phyloP scores from a whole-genome alignment of 2,113 vertebrate genomes.

The Falcunculus frontatus region DNA sequence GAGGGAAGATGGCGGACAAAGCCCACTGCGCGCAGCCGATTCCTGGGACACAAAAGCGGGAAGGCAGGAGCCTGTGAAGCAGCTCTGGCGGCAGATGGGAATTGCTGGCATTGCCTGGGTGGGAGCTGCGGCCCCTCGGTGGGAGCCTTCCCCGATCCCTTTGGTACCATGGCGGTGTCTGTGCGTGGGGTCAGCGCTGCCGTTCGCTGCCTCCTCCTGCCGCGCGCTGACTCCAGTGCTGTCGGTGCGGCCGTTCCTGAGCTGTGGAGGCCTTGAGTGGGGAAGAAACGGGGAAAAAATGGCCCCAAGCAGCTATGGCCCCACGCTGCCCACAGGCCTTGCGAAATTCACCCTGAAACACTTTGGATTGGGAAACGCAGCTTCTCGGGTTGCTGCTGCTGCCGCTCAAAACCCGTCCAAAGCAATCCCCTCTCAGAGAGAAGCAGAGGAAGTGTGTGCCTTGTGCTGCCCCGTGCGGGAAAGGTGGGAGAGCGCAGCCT shows the following conservation, averaged over 20 bases:
- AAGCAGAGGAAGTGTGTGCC: neutral
- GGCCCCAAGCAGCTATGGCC: neutral
- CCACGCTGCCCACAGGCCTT: neutral
- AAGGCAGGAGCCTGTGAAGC: neutral
- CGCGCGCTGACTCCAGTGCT: rapidly evolving
- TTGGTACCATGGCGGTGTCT: rapidly evolving
- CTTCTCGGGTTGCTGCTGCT: neutral
- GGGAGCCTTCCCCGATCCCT: rapidly evolving
- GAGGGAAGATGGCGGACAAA: too few species aligned
- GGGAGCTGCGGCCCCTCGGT: neutral
- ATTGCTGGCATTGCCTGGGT: neutral
- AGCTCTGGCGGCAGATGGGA: neutral
- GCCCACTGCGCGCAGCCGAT: rapidly evolving
- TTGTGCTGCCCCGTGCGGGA: neutral
- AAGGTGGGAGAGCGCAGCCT: neutral
- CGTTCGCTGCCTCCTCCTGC: neutral
- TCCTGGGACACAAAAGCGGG: rapidly evolving
- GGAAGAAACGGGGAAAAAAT: rapidly evolving
- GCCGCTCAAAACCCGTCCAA: rapidly evolving
- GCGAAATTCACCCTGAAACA: neutral
- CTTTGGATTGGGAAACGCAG: neutral
- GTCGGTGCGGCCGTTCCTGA: neutral
- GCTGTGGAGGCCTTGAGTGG: rapidly evolving
- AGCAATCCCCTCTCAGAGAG: too few species aligned
- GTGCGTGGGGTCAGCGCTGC: neutral